These are phyloP conservation scores for Hypomecis punctinalis DNA, from an alignment of 2,888 invertebrate genomes.

Conservation along the genomic window DNA sequence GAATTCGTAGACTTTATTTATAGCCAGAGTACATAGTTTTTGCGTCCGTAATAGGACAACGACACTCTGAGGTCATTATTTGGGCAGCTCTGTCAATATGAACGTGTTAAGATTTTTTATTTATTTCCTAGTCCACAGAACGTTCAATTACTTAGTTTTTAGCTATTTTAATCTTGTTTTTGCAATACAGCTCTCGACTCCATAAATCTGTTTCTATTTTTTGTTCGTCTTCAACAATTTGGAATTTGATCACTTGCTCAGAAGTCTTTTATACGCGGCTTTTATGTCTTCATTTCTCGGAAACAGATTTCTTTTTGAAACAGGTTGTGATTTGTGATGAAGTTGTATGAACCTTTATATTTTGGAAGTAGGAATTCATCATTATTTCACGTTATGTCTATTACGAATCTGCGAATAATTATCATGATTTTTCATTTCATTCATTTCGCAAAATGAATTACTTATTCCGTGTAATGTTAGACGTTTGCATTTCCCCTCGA, in stretches of 20 bases:
- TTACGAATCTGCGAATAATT: neutral
- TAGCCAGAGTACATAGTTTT: slow-evolving; percentile 44
- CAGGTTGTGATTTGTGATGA: slow-evolving; percentile 12
- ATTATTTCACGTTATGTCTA: neutral
- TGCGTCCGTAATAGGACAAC: slow-evolving; percentile 43
- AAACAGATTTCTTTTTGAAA: slow-evolving; percentile 14
- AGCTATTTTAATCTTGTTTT: slow-evolving; percentile 36
- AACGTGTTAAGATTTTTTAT: slow-evolving; percentile 28
- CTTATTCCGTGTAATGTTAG: slow-evolving; percentile 29
- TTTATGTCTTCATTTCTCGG: slow-evolving; percentile 23
- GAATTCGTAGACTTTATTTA: slow-evolving; percentile 46
- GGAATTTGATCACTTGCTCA: slow-evolving; percentile 21
- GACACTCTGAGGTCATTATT: slow-evolving; percentile 51
- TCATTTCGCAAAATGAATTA: slow-evolving; percentile 21
- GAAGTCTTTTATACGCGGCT: slow-evolving; percentile 14
- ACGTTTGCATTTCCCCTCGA: slow-evolving; percentile 9
- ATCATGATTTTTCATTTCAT: slow-evolving; percentile 11
- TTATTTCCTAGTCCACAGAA: slow-evolving; percentile 20
- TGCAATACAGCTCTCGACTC: slow-evolving; percentile 12
- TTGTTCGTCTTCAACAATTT: slow-evolving; percentile 19
- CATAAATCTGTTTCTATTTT: slow-evolving; percentile 26
- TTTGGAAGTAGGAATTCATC: neutral
- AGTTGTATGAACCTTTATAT: slow-evolving; percentile 1
- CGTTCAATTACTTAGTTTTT: slow-evolving; percentile 28
- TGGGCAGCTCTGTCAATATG: slow-evolving; percentile 36